Percentiles rank a stretch among this genome's conserved stretches.
phyloP scores from a whole-genome alignment of 2,113 vertebrate species.

The Synchiropus splendidus region DNA sequence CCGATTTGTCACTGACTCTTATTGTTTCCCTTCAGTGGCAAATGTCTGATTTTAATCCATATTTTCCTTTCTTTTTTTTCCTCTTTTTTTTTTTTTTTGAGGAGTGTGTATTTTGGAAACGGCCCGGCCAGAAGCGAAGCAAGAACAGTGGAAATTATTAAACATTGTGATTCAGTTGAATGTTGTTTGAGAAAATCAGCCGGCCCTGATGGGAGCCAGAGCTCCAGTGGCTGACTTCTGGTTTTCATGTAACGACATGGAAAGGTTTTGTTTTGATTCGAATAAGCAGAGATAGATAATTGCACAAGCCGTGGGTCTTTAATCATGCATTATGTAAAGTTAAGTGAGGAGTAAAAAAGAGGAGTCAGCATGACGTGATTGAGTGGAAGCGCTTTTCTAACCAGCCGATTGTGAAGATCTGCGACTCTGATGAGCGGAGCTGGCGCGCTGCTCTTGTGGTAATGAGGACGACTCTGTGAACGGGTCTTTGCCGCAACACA shows the following conservation, averaged over 20 bases:
- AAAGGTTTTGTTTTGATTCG: conserved; percentile 11
- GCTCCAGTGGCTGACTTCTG: conserved; percentile 3
- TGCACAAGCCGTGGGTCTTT: conserved; percentile 7
- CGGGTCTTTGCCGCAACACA: no score
- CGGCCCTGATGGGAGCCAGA: conserved; percentile 8
- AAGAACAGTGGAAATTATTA: conserved; percentile 26
- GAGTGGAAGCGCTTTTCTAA: conserved; percentile 9
- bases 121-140: conserved; percentile 3
- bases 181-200: conserved; percentile 3
- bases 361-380: conserved; percentile 1
- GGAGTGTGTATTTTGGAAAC: no score
- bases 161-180: conserved; percentile 4
- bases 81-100: conserved; percentile 18
- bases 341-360: background rate
- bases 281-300: conserved; percentile 12
- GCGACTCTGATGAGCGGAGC: conserved; percentile 13
- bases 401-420: conserved; percentile 15
- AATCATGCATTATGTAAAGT: conserved; percentile 9
- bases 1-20: conserved; percentile 54
- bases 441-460: conserved; percentile 17
- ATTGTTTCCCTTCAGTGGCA: conserved; percentile 52
- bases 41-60: conserved; percentile 34
- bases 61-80: conserved; percentile 17
- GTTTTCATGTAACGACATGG: conserved; percentile 9
- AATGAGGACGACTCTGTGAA: conserved; percentile 27